Evolutionary conservation across 2,797 vertebrate species (phyloP).

Genomic region (Lacerta viridis): DNA sequence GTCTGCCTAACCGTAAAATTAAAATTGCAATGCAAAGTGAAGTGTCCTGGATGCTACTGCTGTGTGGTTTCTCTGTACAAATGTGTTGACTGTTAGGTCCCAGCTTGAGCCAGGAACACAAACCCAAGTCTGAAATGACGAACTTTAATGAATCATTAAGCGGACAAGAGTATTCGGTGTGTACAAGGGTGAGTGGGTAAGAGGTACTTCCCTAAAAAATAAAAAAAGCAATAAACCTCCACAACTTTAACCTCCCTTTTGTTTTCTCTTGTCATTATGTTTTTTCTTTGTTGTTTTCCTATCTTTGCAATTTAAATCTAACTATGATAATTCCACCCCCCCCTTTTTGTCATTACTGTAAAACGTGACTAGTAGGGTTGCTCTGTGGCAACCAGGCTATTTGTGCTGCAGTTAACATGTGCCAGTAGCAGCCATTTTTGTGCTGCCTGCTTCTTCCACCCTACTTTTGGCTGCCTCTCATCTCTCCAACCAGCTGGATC

Average conservation of each 20-base stretch:
- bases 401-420: background rate
- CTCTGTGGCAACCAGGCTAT: background rate
- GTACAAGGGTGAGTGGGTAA: background rate
- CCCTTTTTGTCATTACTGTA: background rate
- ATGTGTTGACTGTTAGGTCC: slow-evolving; percentile 54
- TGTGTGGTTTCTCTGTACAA: slow-evolving; percentile 59
- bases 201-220: background rate
- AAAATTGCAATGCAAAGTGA: slow-evolving; percentile 52
- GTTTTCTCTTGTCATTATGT: slow-evolving; percentile 12
- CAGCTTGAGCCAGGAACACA: slow-evolving; percentile 9
- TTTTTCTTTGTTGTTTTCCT: slow-evolving; percentile 32
- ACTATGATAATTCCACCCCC: background rate
- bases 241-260: background rate
- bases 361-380: background rate
- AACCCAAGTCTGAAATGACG: slow-evolving; percentile 32
- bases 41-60: slow-evolving; percentile 49
- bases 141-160: slow-evolving; percentile 44
- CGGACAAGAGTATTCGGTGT: slow-evolving; percentile 24
- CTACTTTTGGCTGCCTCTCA: background rate
- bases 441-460: slow-evolving; percentile 33
- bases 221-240: background rate
- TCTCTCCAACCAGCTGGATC: background rate
- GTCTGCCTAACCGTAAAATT: slow-evolving; percentile 58
- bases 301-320: slow-evolving; percentile 29
- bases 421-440: background rate